Evolutionary conservation across 2,888 invertebrate genomes (phyloP), one percentile per base, ranked within the genome.

Genomic region (Drosophila ezoana): DNA sequence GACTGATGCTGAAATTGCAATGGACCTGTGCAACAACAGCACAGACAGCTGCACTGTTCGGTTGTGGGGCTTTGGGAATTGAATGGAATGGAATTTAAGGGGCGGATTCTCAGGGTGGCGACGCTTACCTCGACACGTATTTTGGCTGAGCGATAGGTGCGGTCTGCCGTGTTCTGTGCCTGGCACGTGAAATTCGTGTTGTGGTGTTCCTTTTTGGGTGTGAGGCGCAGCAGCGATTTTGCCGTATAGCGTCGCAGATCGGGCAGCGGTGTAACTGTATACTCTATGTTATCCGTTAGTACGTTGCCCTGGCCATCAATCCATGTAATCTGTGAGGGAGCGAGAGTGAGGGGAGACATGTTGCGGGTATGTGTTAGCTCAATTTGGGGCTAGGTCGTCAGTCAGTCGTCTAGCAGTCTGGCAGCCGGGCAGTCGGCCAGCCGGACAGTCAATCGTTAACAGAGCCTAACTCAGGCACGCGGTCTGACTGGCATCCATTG

Each of bases 101-200:
- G 20, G 11, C 10, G 9, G 33, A 32, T 5, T 4, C 28, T 28
- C 28, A 9, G 37, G 33, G 3, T 11, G 41, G n/a, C 45, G 13
- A 11, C n/a, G 63, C 93, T 93, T 90, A 96, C 96, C 94, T 97
- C 96, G 56, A 98, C 93, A 86, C 95, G 95, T 60, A 98, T 94
- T 91, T 95, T 95, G 16, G 96, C 96, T 66, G 95, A 95, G 91
- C 96, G 95, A 90, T 97, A 97, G 9, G 96, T 95, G 81, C 96
- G 94, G 91, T 98, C 96, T 6, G 98, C 98, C 18, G 97, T 96
- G 91, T 98, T 98, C 92, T 97, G 97, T 58, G 96, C 98, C 93
- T 97, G 97, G 92, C 98, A 98, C 16, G 96, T 97, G 90, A 98
- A 96, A 9, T 96, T 96, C 76, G 97, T 97, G 90, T 97, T 97